These are phyloP conservation scores for Pseudocheirus occidentalis DNA, from an alignment of 2,797 vertebrate genomes.

Conservation along the genomic window DNA sequence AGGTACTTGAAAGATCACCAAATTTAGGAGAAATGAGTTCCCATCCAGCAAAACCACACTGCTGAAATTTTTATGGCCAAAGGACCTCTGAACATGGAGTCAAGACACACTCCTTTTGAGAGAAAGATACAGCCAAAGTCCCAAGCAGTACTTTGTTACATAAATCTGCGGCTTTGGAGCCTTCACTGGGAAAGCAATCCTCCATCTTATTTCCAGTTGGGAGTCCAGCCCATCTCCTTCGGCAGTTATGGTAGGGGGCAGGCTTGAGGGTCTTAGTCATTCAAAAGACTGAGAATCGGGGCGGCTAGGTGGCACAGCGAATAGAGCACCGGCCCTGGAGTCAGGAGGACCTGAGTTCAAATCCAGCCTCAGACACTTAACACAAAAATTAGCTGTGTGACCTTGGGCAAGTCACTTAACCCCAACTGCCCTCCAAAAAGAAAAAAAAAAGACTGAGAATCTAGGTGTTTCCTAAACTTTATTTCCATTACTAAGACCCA, in stretches of 20 bases:
- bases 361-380: no score
- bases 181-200: neutral
- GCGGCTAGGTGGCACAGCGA: no score
- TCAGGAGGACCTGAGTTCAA: no score
- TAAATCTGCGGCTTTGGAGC: neutral
- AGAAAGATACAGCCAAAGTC: neutral
- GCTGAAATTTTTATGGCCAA: neutral
- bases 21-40: neutral
- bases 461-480: slow-evolving; percentile 28
- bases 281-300: neutral
- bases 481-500: neutral
- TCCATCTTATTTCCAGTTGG: neutral
- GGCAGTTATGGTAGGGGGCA: neutral
- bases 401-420: no score
- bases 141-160: neutral
- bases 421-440: no score
- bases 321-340: no score
- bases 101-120: neutral
- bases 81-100: neutral
- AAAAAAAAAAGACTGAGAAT: neutral
- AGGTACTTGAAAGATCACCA: neutral
- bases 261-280: neutral
- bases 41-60: neutral
- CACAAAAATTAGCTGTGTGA: no score
- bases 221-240: neutral